These are phyloP conservation scores for Bursaphelenchus mucronatus DNA, from an alignment of 1,140 invertebrate species.

Conservation along the genomic window DNA sequence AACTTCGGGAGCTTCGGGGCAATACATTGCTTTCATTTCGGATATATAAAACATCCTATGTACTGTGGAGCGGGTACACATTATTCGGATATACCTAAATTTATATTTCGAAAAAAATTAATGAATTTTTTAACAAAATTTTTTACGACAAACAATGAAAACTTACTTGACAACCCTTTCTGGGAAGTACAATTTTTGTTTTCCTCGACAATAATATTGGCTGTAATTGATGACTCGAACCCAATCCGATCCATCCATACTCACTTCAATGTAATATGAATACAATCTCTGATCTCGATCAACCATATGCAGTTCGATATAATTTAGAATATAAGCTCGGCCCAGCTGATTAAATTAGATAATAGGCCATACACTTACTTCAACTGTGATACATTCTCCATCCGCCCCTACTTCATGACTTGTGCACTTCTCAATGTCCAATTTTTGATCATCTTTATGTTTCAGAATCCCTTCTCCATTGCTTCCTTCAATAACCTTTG, in stretches of 20 bases:
- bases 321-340: conserved; percentile 46
- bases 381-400: conserved; percentile 36
- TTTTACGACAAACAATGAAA: conserved; percentile 1
- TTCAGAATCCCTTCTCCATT: conserved; percentile 6
- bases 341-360: conserved; percentile 35
- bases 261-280: conserved; percentile 92
- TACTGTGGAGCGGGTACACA: conserved; percentile 30
- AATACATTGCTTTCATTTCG: conserved; percentile 81
- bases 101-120: conserved; percentile 26
- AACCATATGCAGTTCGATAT: conserved; percentile 29
- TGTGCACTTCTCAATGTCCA: conserved; percentile 19
- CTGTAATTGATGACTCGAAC: conserved; percentile 84
- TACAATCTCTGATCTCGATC: conserved; percentile 62
- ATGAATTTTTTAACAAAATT: conserved; percentile 12
- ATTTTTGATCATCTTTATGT: conserved; percentile 22
- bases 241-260: conserved; percentile 79
- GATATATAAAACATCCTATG: conserved; percentile 75
- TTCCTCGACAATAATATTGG: conserved; percentile 83
- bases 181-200: conserved; percentile 90
- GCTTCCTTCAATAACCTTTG: conserved; percentile 37
- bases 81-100: conserved; percentile 38
- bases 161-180: conserved; percentile 72
- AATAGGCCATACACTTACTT: conserved; percentile 11
- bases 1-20: conserved; percentile 54
- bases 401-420: conserved; percentile 25